Percentiles rank a stretch among this genome's conserved stretches.
Evolutionary conservation across 2,888 invertebrate species (phyloP).

Genomic region (Nipponacmea schrenckii): DNA sequence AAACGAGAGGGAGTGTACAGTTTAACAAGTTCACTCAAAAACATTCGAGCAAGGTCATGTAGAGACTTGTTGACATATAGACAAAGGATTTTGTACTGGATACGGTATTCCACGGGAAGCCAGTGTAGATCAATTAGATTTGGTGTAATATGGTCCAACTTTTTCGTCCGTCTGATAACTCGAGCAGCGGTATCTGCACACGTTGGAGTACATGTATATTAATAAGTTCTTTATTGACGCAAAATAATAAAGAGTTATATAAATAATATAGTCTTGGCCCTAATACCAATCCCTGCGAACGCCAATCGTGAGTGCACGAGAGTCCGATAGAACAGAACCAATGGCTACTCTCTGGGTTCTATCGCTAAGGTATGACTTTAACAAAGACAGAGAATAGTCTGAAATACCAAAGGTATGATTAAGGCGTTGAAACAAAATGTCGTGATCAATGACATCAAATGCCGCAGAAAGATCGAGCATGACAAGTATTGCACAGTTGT

Average conservation of each 20-base stretch:
- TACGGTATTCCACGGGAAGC: constrained; percentile 11
- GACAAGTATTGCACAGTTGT: no score
- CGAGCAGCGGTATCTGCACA: constrained; percentile 18
- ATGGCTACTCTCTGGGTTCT: no score
- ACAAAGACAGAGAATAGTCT: no score
- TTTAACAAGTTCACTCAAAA: background rate
- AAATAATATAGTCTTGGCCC: no score
- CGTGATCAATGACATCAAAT: no score
- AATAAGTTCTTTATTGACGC: background rate
- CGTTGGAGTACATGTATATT: constrained; percentile 7
- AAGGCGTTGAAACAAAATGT: no score
- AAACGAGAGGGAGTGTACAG: background rate
- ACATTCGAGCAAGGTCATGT: constrained; percentile 6
- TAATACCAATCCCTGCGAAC: no score
- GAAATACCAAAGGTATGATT: no score
- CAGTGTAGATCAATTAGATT: constrained; percentile 14
- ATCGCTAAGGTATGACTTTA: no score
- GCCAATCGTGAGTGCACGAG: no score
- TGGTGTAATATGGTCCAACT: constrained; percentile 16
- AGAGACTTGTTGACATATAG: constrained; percentile 10
- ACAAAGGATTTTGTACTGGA: constrained; percentile 14
- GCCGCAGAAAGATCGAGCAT: no score
- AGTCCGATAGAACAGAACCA: no score
- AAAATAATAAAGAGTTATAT: constrained; percentile 11
- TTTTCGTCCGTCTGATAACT: constrained; percentile 4